Evolutionary conservation across 2,797 vertebrate species (phyloP).

Genomic region (Anabas testudineus): DNA sequence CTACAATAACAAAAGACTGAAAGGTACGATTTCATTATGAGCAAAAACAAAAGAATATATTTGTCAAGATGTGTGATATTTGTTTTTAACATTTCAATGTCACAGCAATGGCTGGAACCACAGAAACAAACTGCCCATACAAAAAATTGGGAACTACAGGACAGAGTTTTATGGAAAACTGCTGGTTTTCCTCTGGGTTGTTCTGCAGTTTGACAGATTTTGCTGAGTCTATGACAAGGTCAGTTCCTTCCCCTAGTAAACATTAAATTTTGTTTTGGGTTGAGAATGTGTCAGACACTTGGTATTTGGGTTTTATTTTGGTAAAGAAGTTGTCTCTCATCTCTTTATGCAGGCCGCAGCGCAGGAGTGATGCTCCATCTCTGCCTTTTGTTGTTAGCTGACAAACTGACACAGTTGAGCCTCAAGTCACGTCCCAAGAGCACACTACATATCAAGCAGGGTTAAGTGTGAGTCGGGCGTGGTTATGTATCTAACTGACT

Average conservation of each 20-base stretch:
- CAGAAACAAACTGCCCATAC: neutral
- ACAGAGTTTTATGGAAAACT: neutral
- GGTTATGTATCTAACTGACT: neutral
- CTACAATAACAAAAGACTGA: neutral
- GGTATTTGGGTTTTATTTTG: neutral
- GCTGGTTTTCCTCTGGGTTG: neutral
- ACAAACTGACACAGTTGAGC: neutral
- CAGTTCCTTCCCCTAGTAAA: slow-evolving; percentile 4
- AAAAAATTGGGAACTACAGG: neutral
- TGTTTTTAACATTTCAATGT: neutral
- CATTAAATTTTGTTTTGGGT: neutral
- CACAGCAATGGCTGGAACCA: neutral
- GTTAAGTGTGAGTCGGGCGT: neutral
- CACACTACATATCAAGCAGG: neutral
- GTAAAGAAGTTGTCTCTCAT: neutral
- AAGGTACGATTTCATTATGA: neutral
- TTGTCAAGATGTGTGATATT: neutral
- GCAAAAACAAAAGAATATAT: neutral
- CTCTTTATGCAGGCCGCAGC: neutral
- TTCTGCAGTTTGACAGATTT: neutral
- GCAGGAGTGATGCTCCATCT: neutral
- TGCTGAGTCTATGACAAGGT: slow-evolving; percentile 4
- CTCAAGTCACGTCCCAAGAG: neutral
- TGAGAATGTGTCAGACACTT: neutral
- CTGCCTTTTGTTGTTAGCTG: neutral